Percentiles rank a stretch among this genome's conserved stretches.
These are phyloP conservation scores for Mylabris phalerata DNA, from an alignment of 1,140 invertebrate species.

Conservation along the genomic window DNA sequence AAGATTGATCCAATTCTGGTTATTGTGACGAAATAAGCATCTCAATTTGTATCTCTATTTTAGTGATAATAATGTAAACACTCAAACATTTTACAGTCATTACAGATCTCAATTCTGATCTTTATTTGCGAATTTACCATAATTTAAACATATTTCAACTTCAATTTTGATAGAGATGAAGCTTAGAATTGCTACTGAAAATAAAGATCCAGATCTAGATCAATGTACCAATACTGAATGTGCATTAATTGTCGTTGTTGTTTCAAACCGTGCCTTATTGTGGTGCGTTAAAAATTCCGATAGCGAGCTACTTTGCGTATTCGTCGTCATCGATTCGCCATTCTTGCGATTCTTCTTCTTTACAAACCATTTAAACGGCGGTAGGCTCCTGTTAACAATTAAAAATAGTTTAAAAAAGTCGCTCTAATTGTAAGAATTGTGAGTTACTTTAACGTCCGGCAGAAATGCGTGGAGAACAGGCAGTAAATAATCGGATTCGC, in stretches of 20 bases:
- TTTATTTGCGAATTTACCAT: too few relatives aligned
- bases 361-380: constrained; percentile 46
- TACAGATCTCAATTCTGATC: too few relatives aligned
- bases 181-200: too few relatives aligned
- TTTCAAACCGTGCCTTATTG: constrained; percentile 18
- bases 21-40: too few relatives aligned
- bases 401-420: background rate
- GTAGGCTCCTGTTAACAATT: constrained; percentile 35
- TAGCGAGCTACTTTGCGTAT: constrained; percentile 33
- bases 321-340: constrained; percentile 12
- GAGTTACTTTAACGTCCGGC: constrained; percentile 71
- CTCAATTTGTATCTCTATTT: too few relatives aligned
- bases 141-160: too few relatives aligned
- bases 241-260: constrained; percentile 15
- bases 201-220: background rate
- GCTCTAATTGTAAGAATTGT: too few relatives aligned
- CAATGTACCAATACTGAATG: constrained; percentile 30
- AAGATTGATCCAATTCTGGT: too few relatives aligned
- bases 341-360: constrained; percentile 35
- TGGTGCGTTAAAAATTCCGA: constrained; percentile 34
- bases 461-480: constrained; percentile 85
- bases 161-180: too few relatives aligned
- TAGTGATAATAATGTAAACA: too few relatives aligned
- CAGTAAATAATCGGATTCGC: constrained; percentile 95
- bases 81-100: too few relatives aligned